Percentiles rank a stretch among this genome's conserved stretches.
Conservation (phyloP, 1,140 invertebrate genomes). For the Stratiolaelaps scimitus region DNA sequence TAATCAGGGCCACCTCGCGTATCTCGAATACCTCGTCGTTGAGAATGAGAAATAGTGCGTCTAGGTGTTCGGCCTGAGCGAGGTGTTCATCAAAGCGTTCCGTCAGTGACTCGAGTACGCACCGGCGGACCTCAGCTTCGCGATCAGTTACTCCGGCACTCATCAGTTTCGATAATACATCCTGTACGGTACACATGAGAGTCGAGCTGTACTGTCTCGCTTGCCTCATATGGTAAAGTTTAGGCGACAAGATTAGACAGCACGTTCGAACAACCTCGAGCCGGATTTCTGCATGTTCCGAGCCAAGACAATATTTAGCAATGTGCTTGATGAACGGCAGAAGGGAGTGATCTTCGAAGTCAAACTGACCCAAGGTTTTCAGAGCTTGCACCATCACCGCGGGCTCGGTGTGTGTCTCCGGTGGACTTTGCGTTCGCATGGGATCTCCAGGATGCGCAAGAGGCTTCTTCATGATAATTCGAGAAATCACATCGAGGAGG, state of each 20-base stretch:
- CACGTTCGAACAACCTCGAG: conserved; percentile 88
- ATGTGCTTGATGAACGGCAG: conserved; percentile 82
- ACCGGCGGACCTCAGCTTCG: conserved; percentile 81
- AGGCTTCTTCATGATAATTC: conserved; percentile 76
- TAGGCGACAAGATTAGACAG: conserved; percentile 67
- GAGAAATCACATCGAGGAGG: conserved; percentile 66
- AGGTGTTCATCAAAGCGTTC: conserved; percentile 84
- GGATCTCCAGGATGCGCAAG: conserved; percentile 63
- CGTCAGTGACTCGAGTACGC: conserved; percentile 83
- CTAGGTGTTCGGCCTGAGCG: conserved; percentile 88
- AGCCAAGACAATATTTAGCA: conserved; percentile 79
- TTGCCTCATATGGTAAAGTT: conserved; percentile 46
- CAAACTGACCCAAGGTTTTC: conserved; percentile 83
- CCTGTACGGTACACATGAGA: conserved; percentile 68
- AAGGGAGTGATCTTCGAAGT: conserved; percentile 83
- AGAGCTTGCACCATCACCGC: conserved; percentile 77
- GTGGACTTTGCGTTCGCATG: conserved; percentile 33
- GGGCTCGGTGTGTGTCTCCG: conserved; percentile 50
- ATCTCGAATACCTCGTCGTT: conserved; percentile 98
- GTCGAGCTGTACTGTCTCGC: conserved; percentile 52
- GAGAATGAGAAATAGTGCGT: conserved; percentile 79
- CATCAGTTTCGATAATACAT: conserved; percentile 75
- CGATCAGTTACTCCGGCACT: conserved; percentile 90
- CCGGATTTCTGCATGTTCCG: conserved; percentile 78
- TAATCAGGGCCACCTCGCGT: conserved; percentile 79